A percentile compares a stretch with the other conserved stretches of the same genome.
Evolutionary conservation across 2,113 vertebrate genomes (phyloP).

Genomic region (Stomatorhinus ivindoensis): DNA sequence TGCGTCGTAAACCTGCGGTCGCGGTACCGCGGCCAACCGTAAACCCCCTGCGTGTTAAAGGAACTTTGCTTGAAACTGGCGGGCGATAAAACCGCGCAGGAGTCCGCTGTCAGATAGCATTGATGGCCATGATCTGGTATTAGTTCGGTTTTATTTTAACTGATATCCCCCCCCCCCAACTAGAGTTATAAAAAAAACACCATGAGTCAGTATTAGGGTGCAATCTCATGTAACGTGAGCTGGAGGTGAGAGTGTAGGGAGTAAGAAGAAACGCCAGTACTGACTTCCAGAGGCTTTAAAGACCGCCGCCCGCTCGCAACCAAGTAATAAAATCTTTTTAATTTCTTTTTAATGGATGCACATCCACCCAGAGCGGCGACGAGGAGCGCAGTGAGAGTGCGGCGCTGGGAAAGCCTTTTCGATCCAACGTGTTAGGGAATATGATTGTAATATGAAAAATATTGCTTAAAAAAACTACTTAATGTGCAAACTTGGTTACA

Average conservation of each 20-base stretch:
- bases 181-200: conserved; percentile 6
- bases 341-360: conserved; percentile 7
- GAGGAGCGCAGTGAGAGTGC: background rate
- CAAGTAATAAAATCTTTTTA: conserved; percentile 11
- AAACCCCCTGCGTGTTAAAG: background rate
- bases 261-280: background rate
- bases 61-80: background rate
- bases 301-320: background rate
- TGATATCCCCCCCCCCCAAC: background rate
- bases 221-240: conserved; percentile 20
- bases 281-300: background rate
- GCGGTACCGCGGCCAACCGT: background rate
- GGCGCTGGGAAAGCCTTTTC: background rate
- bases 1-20: background rate
- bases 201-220: background rate
- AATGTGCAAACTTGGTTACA: background rate
- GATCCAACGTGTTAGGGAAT: background rate
- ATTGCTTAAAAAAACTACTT: background rate
- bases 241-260: background rate
- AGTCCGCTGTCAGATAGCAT: background rate
- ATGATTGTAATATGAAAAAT: background rate
- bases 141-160: background rate
- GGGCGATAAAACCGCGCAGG: background rate
- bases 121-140: background rate
- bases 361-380: background rate